A percentile compares a stretch with the other conserved stretches of the same genome.
These are phyloP conservation scores for Hoplias malabaricus DNA, from an alignment of 2,113 vertebrate genomes.

Conservation along the genomic window DNA sequence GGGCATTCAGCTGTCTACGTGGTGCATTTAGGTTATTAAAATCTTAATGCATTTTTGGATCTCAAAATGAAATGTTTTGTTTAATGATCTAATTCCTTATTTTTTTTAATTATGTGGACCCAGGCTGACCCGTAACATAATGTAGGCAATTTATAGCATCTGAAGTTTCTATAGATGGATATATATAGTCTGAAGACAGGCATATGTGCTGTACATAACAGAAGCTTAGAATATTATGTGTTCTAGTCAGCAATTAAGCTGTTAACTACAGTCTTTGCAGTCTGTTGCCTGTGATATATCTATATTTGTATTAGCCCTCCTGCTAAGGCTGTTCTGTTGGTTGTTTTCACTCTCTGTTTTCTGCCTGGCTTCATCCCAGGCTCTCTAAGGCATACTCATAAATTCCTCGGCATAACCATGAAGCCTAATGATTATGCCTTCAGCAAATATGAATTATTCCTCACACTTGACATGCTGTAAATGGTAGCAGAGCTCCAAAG, in stretches of 20 bases:
- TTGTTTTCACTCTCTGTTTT: constrained; percentile 31
- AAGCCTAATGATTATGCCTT: constrained; percentile 38
- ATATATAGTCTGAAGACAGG: not conserved
- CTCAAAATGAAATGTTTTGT: not conserved
- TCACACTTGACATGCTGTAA: constrained; percentile 1
- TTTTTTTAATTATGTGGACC: not conserved
- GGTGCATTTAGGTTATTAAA: not conserved
- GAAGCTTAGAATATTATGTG: not conserved
- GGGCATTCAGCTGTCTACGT: not conserved
- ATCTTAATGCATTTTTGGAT: not conserved
- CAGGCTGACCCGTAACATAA: not conserved
- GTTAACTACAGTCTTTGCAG: not conserved
- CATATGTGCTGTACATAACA: not conserved
- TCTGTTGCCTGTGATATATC: not conserved
- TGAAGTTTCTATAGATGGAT: not conserved
- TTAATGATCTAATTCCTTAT: not conserved
- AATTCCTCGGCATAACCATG: constrained; percentile 31
- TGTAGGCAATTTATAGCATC: not conserved
- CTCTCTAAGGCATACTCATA: not conserved
- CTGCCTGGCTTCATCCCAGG: constrained; percentile 14
- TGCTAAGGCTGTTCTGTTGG: constrained; percentile 24
- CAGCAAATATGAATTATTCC: constrained; percentile 29
- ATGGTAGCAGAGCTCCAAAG: not conserved
- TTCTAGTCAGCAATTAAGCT: not conserved
- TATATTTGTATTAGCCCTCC: constrained; percentile 14